Base-by-base conservation (phyloP, 1,140 invertebrate species). In the Thalassaphorura encarpata region DNA sequence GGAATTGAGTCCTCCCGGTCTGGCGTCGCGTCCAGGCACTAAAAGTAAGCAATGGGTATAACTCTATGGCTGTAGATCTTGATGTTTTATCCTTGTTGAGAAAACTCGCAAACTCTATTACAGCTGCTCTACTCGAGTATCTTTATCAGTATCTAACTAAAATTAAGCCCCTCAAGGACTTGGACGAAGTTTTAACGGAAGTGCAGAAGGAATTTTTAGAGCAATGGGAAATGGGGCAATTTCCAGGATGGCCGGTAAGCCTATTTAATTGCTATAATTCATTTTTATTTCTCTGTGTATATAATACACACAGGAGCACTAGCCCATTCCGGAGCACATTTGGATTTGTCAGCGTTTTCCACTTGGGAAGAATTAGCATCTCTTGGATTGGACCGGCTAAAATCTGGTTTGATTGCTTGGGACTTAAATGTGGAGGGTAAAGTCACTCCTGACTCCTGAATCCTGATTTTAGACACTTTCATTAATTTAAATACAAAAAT, bases 361-460 rank as follows among this genome's bases (percentile, higher is more conserved):
- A 77, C 89, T n/a, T 90, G 87, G 83, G 93, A 98, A 74, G 96
- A 99, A 74, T 73, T 98, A 55, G 92, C 92, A 2, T 96, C 93
- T 6, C 74, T 99, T 5, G 97, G 96, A 39, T 72, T 98, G 60
- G 96, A 99, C 77, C 82, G 96, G 69, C 77, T 99, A 1, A 99
- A 99, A 71, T 95, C 91, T 16, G 97, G 94, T 11, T 73, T 99
- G 1, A 87, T 97, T 81, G 96, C 95, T 4, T 99, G n/a, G 90
- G 91, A 1, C 75, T 99, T 0, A 99, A 99, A 73, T 99, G 97
- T 77, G 97, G 97, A n/a, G n/a, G n/a, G n/a, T n/a, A n/a, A n/a
- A n/a, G n/a, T n/a, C n/a, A n/a, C n/a, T n/a, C n/a, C n/a, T n/a
- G n/a, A n/a, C n/a, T n/a, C n/a, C n/a, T n/a, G n/a, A n/a, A n/a